Conservation (phyloP, 2,888 invertebrate species). For the Drosophila villosipedis region DNA sequence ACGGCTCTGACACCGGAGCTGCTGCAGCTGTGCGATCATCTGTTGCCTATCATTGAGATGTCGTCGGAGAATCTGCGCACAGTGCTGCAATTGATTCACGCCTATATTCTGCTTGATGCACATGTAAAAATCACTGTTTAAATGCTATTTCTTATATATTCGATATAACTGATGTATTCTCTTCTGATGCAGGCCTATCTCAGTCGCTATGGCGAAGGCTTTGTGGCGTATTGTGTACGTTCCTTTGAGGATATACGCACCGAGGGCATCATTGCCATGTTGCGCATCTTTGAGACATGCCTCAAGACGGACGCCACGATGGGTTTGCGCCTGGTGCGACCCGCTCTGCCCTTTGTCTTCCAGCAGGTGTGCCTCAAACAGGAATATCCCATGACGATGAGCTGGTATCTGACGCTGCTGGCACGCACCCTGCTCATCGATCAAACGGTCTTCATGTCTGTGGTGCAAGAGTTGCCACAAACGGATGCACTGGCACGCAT, state of each 20-base stretch:
- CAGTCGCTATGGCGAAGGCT: slow-evolving; percentile 89
- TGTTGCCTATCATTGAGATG: slow-evolving; percentile 91
- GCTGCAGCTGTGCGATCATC: slow-evolving; percentile 90
- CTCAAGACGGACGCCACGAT: slow-evolving; percentile 90
- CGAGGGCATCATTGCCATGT: slow-evolving; percentile 90
- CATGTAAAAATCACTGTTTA: slow-evolving; percentile 30
- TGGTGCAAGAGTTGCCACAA: slow-evolving; percentile 86
- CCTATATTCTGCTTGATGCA: slow-evolving; percentile 92
- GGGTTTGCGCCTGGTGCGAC: slow-evolving; percentile 90
- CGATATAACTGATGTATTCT: not conserved
- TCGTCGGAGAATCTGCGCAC: slow-evolving; percentile 92
- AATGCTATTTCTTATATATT: not conserved
- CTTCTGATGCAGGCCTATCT: slow-evolving; percentile 88
- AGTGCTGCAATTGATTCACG: slow-evolving; percentile 92
- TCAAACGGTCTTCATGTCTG: slow-evolving; percentile 88
- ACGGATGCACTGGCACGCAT: slow-evolving; percentile 90
- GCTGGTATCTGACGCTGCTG: slow-evolving; percentile 91
- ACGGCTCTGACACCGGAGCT: slow-evolving; percentile 88
- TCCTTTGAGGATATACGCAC: slow-evolving; percentile 92
- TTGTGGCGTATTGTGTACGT: slow-evolving; percentile 90
- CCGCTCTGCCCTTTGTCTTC: slow-evolving; percentile 88
- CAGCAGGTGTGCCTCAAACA: slow-evolving; percentile 89
- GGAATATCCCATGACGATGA: slow-evolving; percentile 90
- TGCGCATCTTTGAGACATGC: slow-evolving; percentile 91
- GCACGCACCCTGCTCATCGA: slow-evolving; percentile 91